Evolutionary conservation across 2,113 vertebrate species (phyloP).

Genomic region (Ictalurus punctatus): DNA sequence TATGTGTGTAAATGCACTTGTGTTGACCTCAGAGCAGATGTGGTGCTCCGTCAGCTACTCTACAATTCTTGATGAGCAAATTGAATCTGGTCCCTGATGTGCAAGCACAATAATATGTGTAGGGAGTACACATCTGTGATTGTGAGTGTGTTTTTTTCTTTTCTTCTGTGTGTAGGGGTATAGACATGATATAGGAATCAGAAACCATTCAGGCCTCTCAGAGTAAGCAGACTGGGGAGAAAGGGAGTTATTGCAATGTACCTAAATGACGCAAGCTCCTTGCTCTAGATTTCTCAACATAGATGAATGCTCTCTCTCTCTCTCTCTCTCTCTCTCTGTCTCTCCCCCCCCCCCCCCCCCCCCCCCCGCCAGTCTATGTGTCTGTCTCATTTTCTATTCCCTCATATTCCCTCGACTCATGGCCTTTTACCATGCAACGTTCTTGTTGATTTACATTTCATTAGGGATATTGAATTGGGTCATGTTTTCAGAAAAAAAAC

Average conservation of each 20-base stretch:
- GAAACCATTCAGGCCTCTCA: background rate
- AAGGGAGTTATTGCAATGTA: slow-evolving; percentile 8
- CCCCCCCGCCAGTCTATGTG: background rate
- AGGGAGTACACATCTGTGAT: slow-evolving; percentile 30
- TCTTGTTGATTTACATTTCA: slow-evolving; percentile 30
- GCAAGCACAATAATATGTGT: slow-evolving; percentile 2
- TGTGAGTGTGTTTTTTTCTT: background rate
- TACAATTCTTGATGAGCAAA: slow-evolving; percentile 26
- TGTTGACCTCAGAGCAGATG: slow-evolving; percentile 25
- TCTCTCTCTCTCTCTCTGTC: background rate
- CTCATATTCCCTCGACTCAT: background rate
- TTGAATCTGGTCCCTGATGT: slow-evolving; percentile 21
- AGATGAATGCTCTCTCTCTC: slow-evolving; percentile 14
- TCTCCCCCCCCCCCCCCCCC: background rate
- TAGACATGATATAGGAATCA: background rate
- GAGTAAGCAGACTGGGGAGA: slow-evolving; percentile 13
- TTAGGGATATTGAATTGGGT: slow-evolving; percentile 36
- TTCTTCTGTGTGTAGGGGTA: background rate
- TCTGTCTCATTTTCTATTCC: slow-evolving; percentile 1
- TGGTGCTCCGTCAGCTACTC: slow-evolving; percentile 22
- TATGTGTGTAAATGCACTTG: slow-evolving; percentile 9
- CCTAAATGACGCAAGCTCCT: slow-evolving; percentile 24
- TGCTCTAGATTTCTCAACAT: slow-evolving; percentile 46
- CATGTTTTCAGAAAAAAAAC: slow-evolving; percentile 13
- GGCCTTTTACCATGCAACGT: background rate